phyloP scores from a whole-genome alignment of 2,113 vertebrate genomes.

The Pomatostomus ruficeps region DNA sequence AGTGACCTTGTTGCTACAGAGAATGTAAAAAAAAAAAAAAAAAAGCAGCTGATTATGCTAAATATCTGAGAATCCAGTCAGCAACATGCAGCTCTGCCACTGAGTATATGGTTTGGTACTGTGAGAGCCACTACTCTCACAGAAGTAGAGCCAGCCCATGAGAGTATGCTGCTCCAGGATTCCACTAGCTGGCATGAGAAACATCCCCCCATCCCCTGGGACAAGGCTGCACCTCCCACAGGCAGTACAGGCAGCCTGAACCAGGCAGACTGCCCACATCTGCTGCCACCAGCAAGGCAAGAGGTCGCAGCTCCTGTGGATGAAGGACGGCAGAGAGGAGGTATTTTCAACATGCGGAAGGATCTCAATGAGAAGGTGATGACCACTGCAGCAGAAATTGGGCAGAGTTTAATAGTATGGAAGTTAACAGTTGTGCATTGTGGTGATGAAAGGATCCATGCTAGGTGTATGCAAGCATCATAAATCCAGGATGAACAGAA shows the following conservation, averaged over 20 bases:
- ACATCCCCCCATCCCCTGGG: no score
- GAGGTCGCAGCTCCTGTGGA: rapidly evolving
- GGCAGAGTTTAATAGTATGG: background rate
- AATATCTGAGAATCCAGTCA: background rate
- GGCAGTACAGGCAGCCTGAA: background rate
- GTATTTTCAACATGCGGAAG: background rate
- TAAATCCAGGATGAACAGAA: background rate
- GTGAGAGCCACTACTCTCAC: background rate
- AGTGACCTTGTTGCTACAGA: background rate
- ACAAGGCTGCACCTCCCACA: background rate
- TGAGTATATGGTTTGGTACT: background rate
- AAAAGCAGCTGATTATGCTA: background rate
- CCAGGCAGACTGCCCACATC: background rate
- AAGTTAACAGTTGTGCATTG: rapidly evolving
- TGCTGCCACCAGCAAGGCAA: background rate
- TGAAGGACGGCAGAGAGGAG: background rate
- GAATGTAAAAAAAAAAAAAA: background rate
- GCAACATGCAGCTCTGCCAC: background rate
- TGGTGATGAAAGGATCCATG: background rate
- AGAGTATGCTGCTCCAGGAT: background rate
- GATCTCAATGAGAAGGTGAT: background rate
- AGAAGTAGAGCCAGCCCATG: background rate
- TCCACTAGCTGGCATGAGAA: background rate
- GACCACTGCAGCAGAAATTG: background rate
- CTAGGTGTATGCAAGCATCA: background rate